These are phyloP conservation scores for Prosopocoilus inquinatus DNA, from an alignment of 2,888 invertebrate species.

Conservation along the genomic window DNA sequence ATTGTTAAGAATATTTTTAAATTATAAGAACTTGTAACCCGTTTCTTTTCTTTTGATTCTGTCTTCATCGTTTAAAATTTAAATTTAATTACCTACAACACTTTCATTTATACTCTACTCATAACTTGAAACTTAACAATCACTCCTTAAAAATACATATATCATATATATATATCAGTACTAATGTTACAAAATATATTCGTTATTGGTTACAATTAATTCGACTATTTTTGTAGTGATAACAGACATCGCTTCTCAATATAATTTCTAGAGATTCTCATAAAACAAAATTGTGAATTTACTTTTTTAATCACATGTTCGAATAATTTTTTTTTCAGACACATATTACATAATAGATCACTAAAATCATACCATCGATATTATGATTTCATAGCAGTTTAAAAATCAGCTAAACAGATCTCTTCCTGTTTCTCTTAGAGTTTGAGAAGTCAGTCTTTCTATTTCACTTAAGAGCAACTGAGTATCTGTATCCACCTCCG, in stretches of 20 bases:
- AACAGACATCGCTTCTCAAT: no score
- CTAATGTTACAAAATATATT: not conserved
- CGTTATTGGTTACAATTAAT: not conserved
- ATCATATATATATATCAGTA: not conserved
- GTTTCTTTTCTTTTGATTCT: slow-evolving; percentile 9
- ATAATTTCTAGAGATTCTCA: no score
- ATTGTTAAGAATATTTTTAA: no score
- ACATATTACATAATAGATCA: no score
- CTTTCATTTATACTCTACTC: slow-evolving; percentile 1
- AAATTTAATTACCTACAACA: not conserved
- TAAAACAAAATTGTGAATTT: no score
- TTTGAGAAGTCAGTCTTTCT: slow-evolving; percentile 64
- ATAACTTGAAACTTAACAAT: not conserved
- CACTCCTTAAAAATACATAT: not conserved
- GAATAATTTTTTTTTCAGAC: no score
- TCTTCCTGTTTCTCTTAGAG: slow-evolving; percentile 63
- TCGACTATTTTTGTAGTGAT: no score
- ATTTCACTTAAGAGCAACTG: slow-evolving; percentile 65
- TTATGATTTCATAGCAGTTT: not conserved
- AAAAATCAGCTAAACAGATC: slow-evolving; percentile 44
- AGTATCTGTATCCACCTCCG: slow-evolving; percentile 62
- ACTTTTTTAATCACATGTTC: no score
- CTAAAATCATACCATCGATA: no score
- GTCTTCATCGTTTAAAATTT: slow-evolving; percentile 8
- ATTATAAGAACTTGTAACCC: no score